Evolutionary conservation across 92 coral and sea anemone species (phyloP), one percentile per base, ranked within the genome.

Genomic region (Muricea muricata): DNA sequence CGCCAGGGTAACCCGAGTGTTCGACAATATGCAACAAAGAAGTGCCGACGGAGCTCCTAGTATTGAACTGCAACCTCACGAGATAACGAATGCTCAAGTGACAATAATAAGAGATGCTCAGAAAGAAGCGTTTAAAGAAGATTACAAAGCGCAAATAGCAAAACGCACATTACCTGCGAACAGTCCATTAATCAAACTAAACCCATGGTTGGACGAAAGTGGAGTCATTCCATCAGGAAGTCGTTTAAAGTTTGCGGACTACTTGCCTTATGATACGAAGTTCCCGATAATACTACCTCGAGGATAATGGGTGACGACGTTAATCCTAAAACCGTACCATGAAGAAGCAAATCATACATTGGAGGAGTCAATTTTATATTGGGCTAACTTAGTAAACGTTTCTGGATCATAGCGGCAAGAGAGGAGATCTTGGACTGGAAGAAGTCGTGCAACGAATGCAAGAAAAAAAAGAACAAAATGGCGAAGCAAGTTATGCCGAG

Each of bases 381-480:
- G 54, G 74, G 85, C 5, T 88, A 86, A 33, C 33, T 90, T n/a
- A 72, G 75, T 39, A 45, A 87, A 29, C 65, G 75, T 50, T 91
- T 25, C 42, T 91, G 91, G 88, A 70, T 88, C 8, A 31, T 85
- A 8, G 88, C 84, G 40, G 92, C 87, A 20, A 42, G 89, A 39
- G 93, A 90, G 41, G 91, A 91, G 82, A 86, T 86, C 46, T 54
- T 76, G 52, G 80, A 73, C 1, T 80, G 90, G 84, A 72, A 79
- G 29, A 18, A 45, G 34, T 83, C 78, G 24, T 86, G 85, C 26
- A 50, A 70, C 32, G 65, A 26, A 63, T 63, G 3, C 58, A 10
- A 50, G 17, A 50, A 20, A 50, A 2, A 20, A 2, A 50, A 50
- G 13, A 50, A 50, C 58, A 2, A 10, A 10, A 13, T 50, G 7